Conservation (phyloP, 23 tunicate species). For the Clavelina lepadiformis region DNA sequence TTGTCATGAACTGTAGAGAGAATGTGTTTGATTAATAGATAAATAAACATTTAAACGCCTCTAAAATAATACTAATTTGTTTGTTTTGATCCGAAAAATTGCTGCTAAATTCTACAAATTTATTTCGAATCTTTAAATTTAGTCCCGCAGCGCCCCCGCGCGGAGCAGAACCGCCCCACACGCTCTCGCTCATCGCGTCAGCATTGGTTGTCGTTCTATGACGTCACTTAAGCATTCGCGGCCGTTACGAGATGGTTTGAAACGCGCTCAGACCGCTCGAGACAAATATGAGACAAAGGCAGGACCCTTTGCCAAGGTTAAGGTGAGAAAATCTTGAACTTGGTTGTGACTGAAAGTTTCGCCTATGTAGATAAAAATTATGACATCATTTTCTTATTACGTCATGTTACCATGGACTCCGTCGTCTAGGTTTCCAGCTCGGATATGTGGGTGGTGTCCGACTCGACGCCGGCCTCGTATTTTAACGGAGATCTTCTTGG, state of each 20-base stretch:
- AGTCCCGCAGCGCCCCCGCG: slow-evolving; percentile 10
- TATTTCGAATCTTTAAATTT: too few species aligned
- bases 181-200: slow-evolving; percentile 18
- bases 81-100: too few species aligned
- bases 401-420: not conserved
- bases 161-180: slow-evolving; percentile 21
- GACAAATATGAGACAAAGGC: slow-evolving; percentile 38
- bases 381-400: not conserved
- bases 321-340: slow-evolving; percentile 48
- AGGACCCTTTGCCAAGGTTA: slow-evolving; percentile 67
- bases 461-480: slow-evolving; percentile 71
- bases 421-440: slow-evolving; percentile 26
- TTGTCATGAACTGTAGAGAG: too few species aligned
- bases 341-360: too few species aligned
- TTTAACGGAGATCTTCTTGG: slow-evolving; percentile 36
- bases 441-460: slow-evolving; percentile 84
- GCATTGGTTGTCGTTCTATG: slow-evolving; percentile 34
- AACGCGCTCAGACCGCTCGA: not conserved
- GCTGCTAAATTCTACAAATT: too few species aligned
- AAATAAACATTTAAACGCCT: too few species aligned
- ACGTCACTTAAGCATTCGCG: slow-evolving; percentile 39
- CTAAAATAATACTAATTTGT: too few species aligned
- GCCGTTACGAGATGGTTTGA: slow-evolving; percentile 23
- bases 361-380: not conserved
- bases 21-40: too few species aligned